Evolutionary conservation across 2,113 vertebrate species (phyloP).

Genomic region (Cyphomyrus discorhynchus): DNA sequence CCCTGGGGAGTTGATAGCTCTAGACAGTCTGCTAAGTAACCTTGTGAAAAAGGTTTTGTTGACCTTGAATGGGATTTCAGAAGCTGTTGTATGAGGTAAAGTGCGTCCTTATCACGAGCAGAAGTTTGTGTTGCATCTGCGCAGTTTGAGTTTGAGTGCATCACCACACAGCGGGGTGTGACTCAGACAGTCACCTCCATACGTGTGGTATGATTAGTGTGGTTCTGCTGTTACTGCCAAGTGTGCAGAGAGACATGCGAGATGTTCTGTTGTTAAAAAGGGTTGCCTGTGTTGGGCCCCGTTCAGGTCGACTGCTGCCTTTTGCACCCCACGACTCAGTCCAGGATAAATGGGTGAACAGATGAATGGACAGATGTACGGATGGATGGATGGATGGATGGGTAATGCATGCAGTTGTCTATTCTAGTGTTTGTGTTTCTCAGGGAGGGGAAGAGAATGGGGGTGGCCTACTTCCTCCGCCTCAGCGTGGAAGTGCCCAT

Average conservation of each 20-base stretch:
- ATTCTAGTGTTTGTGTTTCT: background rate
- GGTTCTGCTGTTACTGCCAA: background rate
- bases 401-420: background rate
- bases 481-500: background rate
- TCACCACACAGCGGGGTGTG: background rate
- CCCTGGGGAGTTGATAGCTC: background rate
- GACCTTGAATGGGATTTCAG: background rate
- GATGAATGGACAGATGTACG: too few species aligned
- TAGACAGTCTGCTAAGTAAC: background rate
- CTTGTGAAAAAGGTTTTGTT: background rate
- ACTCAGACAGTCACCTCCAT: background rate
- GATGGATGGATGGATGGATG: background rate
- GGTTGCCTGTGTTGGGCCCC: background rate
- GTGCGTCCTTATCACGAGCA: background rate
- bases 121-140: background rate
- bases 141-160: background rate
- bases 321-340: background rate
- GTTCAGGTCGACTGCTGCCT: background rate
- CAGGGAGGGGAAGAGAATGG: background rate
- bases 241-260: background rate
- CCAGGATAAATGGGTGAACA: background rate
- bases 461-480: background rate
- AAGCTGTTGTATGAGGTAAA: background rate
- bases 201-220: background rate
- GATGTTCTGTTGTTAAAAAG: background rate